These are phyloP conservation scores for Delphinus delphis DNA, from an alignment of 2,113 vertebrate species.

Conservation along the genomic window DNA sequence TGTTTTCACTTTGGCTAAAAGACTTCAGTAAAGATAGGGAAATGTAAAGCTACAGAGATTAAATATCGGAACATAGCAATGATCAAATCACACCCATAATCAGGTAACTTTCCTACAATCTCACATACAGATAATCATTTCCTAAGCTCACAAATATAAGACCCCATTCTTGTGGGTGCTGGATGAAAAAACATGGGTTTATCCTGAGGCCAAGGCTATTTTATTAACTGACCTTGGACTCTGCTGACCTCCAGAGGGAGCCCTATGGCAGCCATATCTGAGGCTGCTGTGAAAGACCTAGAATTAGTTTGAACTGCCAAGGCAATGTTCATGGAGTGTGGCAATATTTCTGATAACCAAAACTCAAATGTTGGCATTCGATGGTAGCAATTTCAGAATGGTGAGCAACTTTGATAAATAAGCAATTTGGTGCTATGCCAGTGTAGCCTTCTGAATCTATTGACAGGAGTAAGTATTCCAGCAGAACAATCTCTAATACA, in stretches of 20 bases:
- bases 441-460: neutral
- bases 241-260: conserved; percentile 50
- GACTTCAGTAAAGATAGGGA: neutral
- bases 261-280: neutral
- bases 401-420: neutral
- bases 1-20: conserved; percentile 9
- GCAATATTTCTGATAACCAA: neutral
- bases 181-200: neutral
- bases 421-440: neutral
- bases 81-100: neutral
- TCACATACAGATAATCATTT: neutral
- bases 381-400: neutral
- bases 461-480: neutral
- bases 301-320: neutral
- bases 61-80: neutral
- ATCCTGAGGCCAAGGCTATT: neutral
- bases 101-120: neutral
- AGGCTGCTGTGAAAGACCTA: neutral
- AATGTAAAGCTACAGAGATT: neutral
- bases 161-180: neutral
- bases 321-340: neutral
- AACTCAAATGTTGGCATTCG: neutral
- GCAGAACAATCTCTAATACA: neutral
- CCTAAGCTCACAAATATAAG: neutral
- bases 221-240: neutral